Evolutionary conservation across 2,797 vertebrate genomes (phyloP).

Genomic region (Okamejei kenojei): DNA sequence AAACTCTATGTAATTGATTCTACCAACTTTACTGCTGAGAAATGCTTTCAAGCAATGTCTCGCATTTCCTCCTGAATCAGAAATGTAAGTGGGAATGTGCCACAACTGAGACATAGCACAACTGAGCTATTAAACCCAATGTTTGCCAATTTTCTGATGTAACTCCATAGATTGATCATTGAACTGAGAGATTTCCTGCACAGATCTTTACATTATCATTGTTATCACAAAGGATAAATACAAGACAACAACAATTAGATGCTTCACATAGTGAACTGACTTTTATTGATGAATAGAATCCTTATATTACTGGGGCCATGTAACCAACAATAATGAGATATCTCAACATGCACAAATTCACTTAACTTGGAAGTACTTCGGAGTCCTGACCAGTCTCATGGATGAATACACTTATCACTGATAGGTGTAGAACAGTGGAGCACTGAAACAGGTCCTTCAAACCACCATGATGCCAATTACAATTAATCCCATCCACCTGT

Average conservation of each 20-base stretch:
- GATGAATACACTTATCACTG: background rate
- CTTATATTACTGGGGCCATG: background rate
- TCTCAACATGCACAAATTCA: background rate
- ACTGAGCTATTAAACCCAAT: background rate
- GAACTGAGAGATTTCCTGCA: background rate
- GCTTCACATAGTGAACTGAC: background rate
- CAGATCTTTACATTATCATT: background rate
- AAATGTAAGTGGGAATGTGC: background rate
- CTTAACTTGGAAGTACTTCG: background rate
- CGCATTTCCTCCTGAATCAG: background rate
- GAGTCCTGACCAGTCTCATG: background rate
- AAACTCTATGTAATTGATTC: too few species aligned
- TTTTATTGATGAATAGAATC: background rate
- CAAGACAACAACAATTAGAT: background rate
- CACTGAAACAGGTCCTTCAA: too few species aligned
- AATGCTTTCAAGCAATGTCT: background rate
- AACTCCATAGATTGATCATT: background rate
- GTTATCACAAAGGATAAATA: background rate
- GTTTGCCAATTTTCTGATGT: background rate
- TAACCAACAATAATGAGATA: background rate
- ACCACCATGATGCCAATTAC: too few species aligned
- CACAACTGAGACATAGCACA: background rate
- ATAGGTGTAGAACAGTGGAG: background rate
- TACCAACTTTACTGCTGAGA: background rate
- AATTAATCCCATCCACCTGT: too few species aligned